These are phyloP conservation scores for Andricus quercusramuli DNA, from an alignment of 2,888 invertebrate genomes.

Conservation along the genomic window DNA sequence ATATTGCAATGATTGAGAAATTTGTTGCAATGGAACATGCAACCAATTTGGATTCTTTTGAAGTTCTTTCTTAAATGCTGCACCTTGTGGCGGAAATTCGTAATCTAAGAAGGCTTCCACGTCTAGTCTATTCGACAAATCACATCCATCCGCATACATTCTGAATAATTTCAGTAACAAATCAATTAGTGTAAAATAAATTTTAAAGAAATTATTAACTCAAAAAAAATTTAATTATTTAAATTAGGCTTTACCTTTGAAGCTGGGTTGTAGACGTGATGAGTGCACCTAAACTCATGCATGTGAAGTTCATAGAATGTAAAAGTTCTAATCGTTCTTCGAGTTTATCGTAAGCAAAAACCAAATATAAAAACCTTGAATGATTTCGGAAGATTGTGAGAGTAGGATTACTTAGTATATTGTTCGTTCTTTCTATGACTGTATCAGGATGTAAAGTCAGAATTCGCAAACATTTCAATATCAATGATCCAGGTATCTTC, in stretches of 20 bases:
- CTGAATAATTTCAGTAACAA: background rate
- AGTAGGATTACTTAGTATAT: background rate
- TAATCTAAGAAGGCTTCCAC: background rate
- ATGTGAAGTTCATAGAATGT: background rate
- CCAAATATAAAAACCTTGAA: background rate
- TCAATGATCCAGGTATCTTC: background rate
- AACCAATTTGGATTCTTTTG: slow-evolving; percentile 8
- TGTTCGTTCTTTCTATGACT: background rate
- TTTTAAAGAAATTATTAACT: background rate
- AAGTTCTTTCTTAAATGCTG: background rate
- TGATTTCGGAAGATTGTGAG: background rate
- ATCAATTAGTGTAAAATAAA: background rate
- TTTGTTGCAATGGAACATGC: slow-evolving; percentile 4
- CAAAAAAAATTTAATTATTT: background rate
- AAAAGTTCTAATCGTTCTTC: slow-evolving; percentile 2
- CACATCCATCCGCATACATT: background rate
- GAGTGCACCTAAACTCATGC: background rate
- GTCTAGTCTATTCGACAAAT: background rate
- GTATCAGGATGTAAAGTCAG: background rate
- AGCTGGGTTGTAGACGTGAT: background rate
- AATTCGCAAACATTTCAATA: background rate
- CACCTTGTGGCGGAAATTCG: background rate
- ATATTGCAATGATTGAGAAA: background rate
- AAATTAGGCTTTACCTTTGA: slow-evolving; percentile 4
- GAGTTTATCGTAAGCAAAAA: background rate